Evolutionary conservation across 2,888 invertebrate genomes (phyloP), one percentile per base, ranked within the genome.

Genomic region (Pristionchus japonicus): DNA sequence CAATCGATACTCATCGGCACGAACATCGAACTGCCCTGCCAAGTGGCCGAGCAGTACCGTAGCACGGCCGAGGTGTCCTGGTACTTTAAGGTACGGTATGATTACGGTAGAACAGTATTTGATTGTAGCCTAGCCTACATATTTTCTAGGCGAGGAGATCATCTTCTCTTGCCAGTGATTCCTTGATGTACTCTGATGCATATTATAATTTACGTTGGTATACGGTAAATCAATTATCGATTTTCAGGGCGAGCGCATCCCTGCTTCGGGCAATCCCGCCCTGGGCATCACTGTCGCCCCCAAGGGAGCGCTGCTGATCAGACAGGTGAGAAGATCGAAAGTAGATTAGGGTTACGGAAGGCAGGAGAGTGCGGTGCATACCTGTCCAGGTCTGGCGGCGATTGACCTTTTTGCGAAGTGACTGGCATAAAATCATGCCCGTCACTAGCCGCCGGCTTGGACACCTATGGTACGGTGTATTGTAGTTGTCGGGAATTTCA

Each of bases 1-100:
- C 94, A 94, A 43, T 96, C 97, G 90, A 97, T 98, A 40, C 96
- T 98, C 90, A 96, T 98, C 89, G 98, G 98, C 37, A 97, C 98
- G 92, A 97, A 97, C 86, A 98, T 98, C 23, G 97, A 97, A 80
- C 95, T 99, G 91, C 97, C 97, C 94, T 99, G 99, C 95, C 97
- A 97, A 95, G 97, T 98, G 89, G 97, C 97, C 61, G 97, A 97
- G 94, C 98, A 98, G 95, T 97, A 97, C 82, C 89, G 89, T 0
- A 80, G 88, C 23, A 90, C 89, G 64, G 91, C 91, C 2, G 88
- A 90, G 52, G 88, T 88, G 27, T 70, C 86, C 20, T 91, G 90
- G 91, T 88, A 88, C 70, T 88, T 89, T 6, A 27, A 27, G 61
- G 61, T 61, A 61, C 61, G n/a, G 61, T 27, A 52, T 13, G 47